Evolutionary conservation across 2,888 invertebrate genomes (phyloP).

Genomic region (Tetanocera ferruginea): DNA sequence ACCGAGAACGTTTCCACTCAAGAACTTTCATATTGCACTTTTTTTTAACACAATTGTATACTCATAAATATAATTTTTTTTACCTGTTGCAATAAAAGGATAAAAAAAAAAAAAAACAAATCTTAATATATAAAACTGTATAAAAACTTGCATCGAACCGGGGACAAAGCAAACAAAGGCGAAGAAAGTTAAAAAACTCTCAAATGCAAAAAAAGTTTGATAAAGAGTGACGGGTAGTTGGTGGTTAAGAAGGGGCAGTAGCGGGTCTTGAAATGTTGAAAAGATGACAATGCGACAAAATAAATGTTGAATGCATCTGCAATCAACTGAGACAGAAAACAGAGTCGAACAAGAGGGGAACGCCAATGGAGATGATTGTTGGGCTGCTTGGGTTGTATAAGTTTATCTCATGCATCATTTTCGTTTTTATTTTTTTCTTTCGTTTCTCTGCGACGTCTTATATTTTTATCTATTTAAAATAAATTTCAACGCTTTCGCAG

Average conservation of each 20-base stretch:
- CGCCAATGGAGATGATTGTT: neutral
- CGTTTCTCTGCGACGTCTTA: neutral
- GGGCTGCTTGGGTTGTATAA: neutral
- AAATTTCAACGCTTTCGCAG: slow-evolving; percentile 14
- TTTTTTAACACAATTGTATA: slow-evolving; percentile 23
- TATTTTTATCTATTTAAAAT: neutral
- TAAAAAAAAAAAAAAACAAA: neutral
- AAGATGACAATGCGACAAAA: slow-evolving; percentile 36
- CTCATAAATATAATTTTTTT: slow-evolving; percentile 31
- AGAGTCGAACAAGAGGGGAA: neutral
- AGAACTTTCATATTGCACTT: slow-evolving; percentile 26
- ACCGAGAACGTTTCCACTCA: slow-evolving; percentile 4
- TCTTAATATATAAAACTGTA: neutral
- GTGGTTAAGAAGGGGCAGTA: neutral
- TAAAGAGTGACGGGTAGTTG: neutral
- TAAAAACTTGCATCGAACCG: slow-evolving; percentile 20
- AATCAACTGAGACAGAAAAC: slow-evolving; percentile 15
- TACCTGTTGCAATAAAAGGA: slow-evolving; percentile 26
- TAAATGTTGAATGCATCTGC: slow-evolving; percentile 37
- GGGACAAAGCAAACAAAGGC: neutral
- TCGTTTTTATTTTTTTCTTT: neutral
- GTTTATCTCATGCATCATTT: neutral
- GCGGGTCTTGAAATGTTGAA: neutral
- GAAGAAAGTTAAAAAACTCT: neutral
- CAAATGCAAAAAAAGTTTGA: too few relatives aligned